Percentiles rank a stretch among this genome's conserved stretches.
These are phyloP conservation scores for Tetrapedia diversipes DNA, from an alignment of 2,888 invertebrate genomes.

Conservation along the genomic window DNA sequence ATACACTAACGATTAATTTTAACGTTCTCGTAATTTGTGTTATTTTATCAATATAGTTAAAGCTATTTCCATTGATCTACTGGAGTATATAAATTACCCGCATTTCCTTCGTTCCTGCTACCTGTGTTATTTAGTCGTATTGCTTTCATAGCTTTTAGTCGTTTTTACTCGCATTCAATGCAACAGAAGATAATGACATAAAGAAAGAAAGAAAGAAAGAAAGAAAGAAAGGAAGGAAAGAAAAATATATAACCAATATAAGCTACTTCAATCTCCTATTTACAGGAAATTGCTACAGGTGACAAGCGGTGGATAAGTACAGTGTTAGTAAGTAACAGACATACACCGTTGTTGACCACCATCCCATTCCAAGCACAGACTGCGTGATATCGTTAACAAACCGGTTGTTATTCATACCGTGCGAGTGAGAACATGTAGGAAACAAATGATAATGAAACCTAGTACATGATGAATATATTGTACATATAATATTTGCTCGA, in stretches of 20 bases:
- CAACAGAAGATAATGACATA: too few species aligned
- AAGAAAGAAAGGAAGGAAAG: background rate
- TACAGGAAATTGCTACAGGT: slow-evolving; percentile 5
- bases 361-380: slow-evolving; percentile 15
- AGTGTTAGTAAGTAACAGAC: background rate
- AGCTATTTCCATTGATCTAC: background rate
- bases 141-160: too few species aligned
- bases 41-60: background rate
- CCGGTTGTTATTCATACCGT: slow-evolving; percentile 76
- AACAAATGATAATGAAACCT: slow-evolving; percentile 22
- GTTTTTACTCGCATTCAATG: too few species aligned
- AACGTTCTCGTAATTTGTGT: background rate
- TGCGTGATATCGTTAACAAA: slow-evolving; percentile 64
- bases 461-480: background rate
- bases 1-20: background rate
- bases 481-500: background rate
- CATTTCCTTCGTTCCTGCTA: too few species aligned
- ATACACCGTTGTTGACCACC: slow-evolving; percentile 34
- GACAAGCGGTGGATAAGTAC: slow-evolving; percentile 5
- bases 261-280: slow-evolving; percentile 64
- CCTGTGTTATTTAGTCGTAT: too few species aligned
- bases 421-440: slow-evolving; percentile 61
- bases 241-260: too few species aligned
- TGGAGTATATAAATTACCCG: too few species aligned
- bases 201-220: too few species aligned